Evolutionary conservation across 2,888 invertebrate genomes (phyloP).

Genomic region (Parnassius orleans): DNA sequence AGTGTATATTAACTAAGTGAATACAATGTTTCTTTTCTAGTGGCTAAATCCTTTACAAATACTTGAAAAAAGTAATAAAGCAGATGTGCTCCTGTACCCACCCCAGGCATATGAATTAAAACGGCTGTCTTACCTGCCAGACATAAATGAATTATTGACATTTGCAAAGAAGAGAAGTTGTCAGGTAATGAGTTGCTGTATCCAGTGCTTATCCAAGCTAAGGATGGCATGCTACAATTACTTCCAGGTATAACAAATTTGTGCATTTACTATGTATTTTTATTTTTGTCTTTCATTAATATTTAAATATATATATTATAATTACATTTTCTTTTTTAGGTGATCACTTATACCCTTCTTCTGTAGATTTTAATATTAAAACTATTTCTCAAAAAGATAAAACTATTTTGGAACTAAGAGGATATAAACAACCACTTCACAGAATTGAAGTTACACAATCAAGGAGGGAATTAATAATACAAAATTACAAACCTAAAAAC

Average conservation of each 20-base stretch:
- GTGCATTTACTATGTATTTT: not conserved
- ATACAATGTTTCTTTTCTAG: conserved; percentile 62
- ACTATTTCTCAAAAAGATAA: conserved; percentile 46
- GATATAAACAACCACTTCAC: conserved; percentile 48
- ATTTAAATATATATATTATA: not conserved
- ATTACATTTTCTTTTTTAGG: conserved; percentile 59
- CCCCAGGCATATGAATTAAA: conserved; percentile 90
- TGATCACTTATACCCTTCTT: conserved; percentile 68
- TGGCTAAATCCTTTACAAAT: conserved; percentile 83
- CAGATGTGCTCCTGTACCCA: conserved; percentile 80
- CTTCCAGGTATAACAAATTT: conserved; percentile 78
- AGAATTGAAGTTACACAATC: conserved; percentile 48
- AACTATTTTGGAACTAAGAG: conserved; percentile 58
- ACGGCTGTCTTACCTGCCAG: conserved; percentile 79
- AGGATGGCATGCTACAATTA: conserved; percentile 80
- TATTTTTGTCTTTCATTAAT: not conserved
- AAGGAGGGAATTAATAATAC: conserved; percentile 42
- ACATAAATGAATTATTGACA: conserved; percentile 78
- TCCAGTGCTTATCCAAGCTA: conserved; percentile 77
- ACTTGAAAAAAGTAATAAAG: conserved; percentile 57
- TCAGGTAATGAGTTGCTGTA: conserved; percentile 76
- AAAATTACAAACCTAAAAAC: conserved; percentile 56
- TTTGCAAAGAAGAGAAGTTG: conserved; percentile 81
- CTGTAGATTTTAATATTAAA: conserved; percentile 57
- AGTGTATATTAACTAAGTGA: not conserved